Evolutionary conservation across 2,888 invertebrate species (phyloP).

Genomic region (Xestoiulus laeticollis): DNA sequence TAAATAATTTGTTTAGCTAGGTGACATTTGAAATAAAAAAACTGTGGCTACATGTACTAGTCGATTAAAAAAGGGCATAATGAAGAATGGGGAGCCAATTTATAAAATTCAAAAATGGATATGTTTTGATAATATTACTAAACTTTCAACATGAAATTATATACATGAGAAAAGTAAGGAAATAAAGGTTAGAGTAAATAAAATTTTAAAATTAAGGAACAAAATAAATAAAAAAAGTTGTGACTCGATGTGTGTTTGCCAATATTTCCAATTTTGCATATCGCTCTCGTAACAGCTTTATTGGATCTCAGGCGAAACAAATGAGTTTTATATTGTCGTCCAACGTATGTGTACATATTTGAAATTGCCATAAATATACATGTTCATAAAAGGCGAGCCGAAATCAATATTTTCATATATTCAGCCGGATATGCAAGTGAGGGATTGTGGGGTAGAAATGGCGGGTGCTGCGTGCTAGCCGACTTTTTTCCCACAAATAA

Average conservation of each 20-base stretch:
- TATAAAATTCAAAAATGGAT: too few relatives aligned
- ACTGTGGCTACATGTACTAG: too few relatives aligned
- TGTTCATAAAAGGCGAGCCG: conserved; percentile 5
- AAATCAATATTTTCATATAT: conserved; percentile 3
- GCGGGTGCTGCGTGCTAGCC: neutral
- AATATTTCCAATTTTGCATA: neutral
- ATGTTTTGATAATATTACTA: too few relatives aligned
- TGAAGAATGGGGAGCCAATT: too few relatives aligned
- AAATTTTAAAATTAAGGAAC: neutral
- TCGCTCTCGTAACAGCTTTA: conserved; percentile 11
- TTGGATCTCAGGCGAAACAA: neutral
- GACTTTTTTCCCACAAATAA: neutral
- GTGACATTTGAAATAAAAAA: too few relatives aligned
- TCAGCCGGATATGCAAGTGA: neutral
- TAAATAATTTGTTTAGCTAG: too few relatives aligned
- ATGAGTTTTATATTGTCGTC: conserved; percentile 24
- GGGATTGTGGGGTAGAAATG: neutral
- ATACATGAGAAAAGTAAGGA: too few relatives aligned
- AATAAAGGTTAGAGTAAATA: neutral
- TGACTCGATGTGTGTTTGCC: neutral
- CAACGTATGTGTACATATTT: neutral
- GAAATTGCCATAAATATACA: conserved; percentile 2
- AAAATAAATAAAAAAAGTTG: neutral
- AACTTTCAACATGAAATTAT: too few relatives aligned
- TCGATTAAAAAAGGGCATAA: too few relatives aligned